Evolutionary conservation across 2,797 vertebrate genomes (phyloP).

Genomic region (Coregonus sp.): DNA sequence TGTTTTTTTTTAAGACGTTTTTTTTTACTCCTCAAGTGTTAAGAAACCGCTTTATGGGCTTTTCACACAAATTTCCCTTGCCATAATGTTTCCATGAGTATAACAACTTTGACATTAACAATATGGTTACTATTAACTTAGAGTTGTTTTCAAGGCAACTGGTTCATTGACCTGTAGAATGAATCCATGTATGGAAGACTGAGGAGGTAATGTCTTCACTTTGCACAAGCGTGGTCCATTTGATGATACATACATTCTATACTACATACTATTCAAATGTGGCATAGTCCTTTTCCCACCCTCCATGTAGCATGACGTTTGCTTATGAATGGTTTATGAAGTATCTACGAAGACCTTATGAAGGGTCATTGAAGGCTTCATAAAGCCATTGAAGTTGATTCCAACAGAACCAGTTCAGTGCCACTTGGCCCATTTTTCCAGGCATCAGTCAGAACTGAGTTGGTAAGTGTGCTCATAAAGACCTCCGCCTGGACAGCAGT

Average conservation of each 20-base stretch:
- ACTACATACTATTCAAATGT: neutral
- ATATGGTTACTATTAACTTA: slow-evolving; percentile 16
- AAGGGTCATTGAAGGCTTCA: neutral
- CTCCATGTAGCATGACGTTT: neutral
- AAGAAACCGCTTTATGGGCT: slow-evolving; percentile 30
- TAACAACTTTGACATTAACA: slow-evolving; percentile 23
- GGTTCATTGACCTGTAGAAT: neutral
- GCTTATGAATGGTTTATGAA: neutral
- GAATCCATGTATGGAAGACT: neutral
- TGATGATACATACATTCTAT: no score
- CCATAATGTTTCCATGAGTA: slow-evolving; percentile 22
- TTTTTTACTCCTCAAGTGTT: slow-evolving; percentile 45
- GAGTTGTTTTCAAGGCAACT: neutral
- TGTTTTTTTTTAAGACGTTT: slow-evolving; percentile 50
- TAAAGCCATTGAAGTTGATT: neutral
- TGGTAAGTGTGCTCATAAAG: slow-evolving; percentile 35
- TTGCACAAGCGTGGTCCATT: neutral
- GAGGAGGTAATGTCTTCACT: neutral
- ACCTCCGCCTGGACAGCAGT: slow-evolving; percentile 21
- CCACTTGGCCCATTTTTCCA: slow-evolving; percentile 20
- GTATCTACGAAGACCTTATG: neutral
- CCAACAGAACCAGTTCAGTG: neutral
- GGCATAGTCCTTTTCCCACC: neutral
- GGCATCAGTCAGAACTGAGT: slow-evolving; percentile 23
- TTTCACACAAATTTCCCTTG: slow-evolving; percentile 13